Percentiles rank a stretch among this genome's conserved stretches.
Evolutionary conservation across 30 jellyfish, hydroid and myxozoan genomes (phyloP).

Genomic region (Turritopsis rubra): DNA sequence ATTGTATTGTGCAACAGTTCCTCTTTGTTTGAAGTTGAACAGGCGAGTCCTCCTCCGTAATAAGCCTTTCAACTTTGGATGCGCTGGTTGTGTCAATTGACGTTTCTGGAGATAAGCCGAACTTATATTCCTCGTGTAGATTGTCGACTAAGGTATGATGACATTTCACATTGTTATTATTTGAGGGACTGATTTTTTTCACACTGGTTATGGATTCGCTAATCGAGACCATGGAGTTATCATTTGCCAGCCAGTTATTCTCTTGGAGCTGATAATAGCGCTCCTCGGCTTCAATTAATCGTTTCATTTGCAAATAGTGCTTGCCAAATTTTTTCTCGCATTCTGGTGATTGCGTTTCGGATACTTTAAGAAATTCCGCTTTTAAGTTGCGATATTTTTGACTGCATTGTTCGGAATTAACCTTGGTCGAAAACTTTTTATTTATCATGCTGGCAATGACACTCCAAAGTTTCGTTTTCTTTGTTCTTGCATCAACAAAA

Average conservation of each 20-base stretch:
- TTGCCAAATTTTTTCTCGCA: conserved; percentile 26
- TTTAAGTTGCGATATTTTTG: conserved; percentile 29
- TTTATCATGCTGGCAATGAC: conserved; percentile 31
- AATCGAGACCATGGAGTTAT: too few relatives aligned
- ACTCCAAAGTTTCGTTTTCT: conserved; percentile 32
- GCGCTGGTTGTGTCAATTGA: neutral
- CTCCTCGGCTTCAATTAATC: conserved; percentile 30
- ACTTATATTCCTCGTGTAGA: neutral
- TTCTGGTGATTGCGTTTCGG: conserved; percentile 3
- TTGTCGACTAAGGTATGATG: neutral
- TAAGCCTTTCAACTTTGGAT: neutral
- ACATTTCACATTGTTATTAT: neutral
- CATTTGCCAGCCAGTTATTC: neutral
- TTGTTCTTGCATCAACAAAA: conserved; percentile 21
- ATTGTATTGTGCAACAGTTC: neutral
- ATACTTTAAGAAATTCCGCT: conserved; percentile 33
- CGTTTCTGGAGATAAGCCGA: neutral
- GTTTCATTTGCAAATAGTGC: conserved; percentile 32
- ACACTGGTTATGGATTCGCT: neutral
- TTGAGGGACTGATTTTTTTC: neutral
- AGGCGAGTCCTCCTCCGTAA: neutral
- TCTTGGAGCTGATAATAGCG: neutral
- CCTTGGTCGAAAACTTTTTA: conserved; percentile 20
- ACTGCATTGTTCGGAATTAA: conserved; percentile 39
- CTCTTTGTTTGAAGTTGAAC: neutral